Conservation (phyloP, 2,113 vertebrate species). For the Sturnira hondurensis region DNA sequence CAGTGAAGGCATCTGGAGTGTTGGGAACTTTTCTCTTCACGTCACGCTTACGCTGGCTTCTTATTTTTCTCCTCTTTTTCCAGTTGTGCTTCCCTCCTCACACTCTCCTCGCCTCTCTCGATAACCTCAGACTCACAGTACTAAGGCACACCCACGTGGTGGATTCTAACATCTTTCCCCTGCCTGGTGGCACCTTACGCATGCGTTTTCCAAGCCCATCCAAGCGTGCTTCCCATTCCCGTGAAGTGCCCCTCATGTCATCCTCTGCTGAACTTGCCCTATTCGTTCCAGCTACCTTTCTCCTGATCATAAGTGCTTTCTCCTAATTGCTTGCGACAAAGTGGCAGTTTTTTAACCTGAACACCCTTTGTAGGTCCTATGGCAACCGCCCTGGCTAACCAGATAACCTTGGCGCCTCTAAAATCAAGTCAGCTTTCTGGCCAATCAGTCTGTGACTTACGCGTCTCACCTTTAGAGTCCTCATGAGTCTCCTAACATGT, state of each 20-base stretch:
- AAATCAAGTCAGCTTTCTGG: background rate
- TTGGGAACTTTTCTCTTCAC: background rate
- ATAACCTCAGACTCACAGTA: background rate
- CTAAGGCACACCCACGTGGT: background rate
- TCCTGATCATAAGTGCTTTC: background rate
- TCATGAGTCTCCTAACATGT: background rate
- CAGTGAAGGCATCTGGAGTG: background rate
- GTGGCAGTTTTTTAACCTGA: constrained; percentile 2
- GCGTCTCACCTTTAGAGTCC: background rate
- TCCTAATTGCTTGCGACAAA: constrained; percentile 34
- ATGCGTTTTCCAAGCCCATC: background rate
- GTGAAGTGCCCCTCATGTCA: background rate
- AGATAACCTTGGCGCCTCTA: background rate
- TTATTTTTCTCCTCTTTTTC: background rate
- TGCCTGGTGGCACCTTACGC: background rate
- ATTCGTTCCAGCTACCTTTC: constrained; percentile 5
- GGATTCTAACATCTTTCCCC: background rate
- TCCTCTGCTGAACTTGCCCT: background rate
- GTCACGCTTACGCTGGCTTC: background rate
- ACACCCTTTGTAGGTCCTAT: background rate
- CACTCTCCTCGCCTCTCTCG: background rate
- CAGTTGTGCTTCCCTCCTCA: background rate
- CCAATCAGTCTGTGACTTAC: background rate
- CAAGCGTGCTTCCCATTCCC: background rate
- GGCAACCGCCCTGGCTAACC: background rate